Evolutionary conservation across 2,888 invertebrate genomes (phyloP).

Genomic region (Leucozona laternaria): DNA sequence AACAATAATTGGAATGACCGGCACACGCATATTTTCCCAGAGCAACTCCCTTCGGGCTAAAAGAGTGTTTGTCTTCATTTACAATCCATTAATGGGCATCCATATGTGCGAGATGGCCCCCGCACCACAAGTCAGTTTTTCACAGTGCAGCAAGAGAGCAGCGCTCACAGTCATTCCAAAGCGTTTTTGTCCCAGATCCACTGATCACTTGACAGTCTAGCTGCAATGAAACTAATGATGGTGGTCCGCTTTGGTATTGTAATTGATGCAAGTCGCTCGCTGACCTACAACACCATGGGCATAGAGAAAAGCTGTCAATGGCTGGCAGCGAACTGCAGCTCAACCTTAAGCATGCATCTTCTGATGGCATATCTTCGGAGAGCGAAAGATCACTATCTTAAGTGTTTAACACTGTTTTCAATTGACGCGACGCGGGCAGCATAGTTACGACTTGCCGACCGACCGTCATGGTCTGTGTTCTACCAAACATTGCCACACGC

Average conservation of each 20-base stretch:
- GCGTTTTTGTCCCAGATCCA: constrained; percentile 64
- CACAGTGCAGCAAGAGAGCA: background rate
- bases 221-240: constrained; percentile 57
- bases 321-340: constrained; percentile 51
- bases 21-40: constrained; percentile 6
- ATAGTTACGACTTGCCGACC: constrained; percentile 2
- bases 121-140: background rate
- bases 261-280: constrained; percentile 69
- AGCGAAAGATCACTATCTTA: constrained; percentile 69
- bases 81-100: constrained; percentile 61
- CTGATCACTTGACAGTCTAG: constrained; percentile 50
- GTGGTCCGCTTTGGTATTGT: constrained; percentile 60
- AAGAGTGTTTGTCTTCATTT: constrained; percentile 69
- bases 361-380: constrained; percentile 39
- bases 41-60: constrained; percentile 33
- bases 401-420: constrained; percentile 75
- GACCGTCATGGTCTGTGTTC: background rate
- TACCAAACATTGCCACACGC: constrained; percentile 15
- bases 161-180: constrained; percentile 35
- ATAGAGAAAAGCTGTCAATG: constrained; percentile 54
- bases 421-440: constrained; percentile 72
- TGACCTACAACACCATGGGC: constrained; percentile 68
- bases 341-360: constrained; percentile 65
- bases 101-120: background rate
- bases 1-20: constrained; percentile 16